phyloP scores from a whole-genome alignment of 2,888 invertebrate species.

The Zeuzera pyrina region DNA sequence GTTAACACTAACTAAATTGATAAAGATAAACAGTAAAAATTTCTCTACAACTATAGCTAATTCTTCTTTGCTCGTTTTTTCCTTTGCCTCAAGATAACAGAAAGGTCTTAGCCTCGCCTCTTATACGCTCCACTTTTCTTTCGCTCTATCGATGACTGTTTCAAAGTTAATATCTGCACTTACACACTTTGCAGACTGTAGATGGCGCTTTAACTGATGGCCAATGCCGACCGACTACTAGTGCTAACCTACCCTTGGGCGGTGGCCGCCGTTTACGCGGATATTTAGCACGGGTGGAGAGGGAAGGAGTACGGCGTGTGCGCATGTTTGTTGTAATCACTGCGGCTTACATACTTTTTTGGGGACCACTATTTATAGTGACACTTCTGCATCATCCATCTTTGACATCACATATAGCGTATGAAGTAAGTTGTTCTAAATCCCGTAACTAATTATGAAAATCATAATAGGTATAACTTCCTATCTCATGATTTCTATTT shows the following conservation, averaged over 20 bases:
- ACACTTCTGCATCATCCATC: conserved; percentile 85
- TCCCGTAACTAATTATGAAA: not conserved
- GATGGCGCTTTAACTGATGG: conserved; percentile 53
- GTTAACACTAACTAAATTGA: too few relatives aligned
- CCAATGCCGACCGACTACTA: conserved; percentile 39
- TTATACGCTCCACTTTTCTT: too few relatives aligned
- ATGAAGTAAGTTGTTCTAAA: conserved; percentile 74
- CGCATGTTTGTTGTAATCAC: conserved; percentile 90
- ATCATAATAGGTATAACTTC: not conserved
- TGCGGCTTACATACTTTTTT: conserved; percentile 88
- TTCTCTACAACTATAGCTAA: too few relatives aligned
- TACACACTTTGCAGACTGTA: conserved; percentile 47
- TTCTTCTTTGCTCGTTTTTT: too few relatives aligned
- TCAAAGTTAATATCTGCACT: too few relatives aligned
- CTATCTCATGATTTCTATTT: too few relatives aligned
- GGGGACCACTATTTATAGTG: conserved; percentile 92
- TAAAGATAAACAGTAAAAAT: too few relatives aligned
- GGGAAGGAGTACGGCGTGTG: conserved; percentile 85
- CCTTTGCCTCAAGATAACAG: too few relatives aligned
- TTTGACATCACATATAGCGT: conserved; percentile 80
- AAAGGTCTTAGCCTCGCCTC: too few relatives aligned
- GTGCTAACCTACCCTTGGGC: conserved; percentile 66
- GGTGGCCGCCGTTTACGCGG: conserved; percentile 83
- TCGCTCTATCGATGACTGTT: too few relatives aligned
- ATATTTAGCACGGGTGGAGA: conserved; percentile 83